A percentile compares a stretch with the other conserved stretches of the same genome.
phyloP scores from a whole-genome alignment of 1,140 invertebrate species.

The Heliconius congener region DNA sequence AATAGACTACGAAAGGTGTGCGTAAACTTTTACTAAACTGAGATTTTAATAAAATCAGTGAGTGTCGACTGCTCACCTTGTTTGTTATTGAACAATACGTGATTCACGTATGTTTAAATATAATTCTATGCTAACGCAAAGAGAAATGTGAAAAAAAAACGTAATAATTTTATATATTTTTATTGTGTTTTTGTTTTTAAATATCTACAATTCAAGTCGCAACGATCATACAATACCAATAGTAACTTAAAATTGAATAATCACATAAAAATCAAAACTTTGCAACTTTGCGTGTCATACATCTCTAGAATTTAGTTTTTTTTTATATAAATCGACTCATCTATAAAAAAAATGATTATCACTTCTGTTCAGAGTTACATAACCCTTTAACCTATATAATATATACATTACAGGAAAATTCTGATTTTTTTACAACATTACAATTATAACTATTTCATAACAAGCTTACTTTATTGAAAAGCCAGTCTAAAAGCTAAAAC shows the following conservation, averaged over 20 bases:
- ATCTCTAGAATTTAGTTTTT: slow-evolving; percentile 58
- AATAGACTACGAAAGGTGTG: not conserved
- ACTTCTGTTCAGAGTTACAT: slow-evolving; percentile 43
- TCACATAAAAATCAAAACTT: slow-evolving; percentile 66
- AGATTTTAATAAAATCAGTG: not conserved
- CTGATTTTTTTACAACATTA: slow-evolving; percentile 23
- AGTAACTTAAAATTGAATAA: slow-evolving; percentile 65
- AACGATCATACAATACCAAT: slow-evolving; percentile 59
- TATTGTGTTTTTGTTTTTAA: slow-evolving; percentile 62
- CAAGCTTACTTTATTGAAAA: slow-evolving; percentile 40
- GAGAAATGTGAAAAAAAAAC: not conserved
- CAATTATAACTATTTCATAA: slow-evolving; percentile 31
- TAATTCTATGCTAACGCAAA: not conserved
- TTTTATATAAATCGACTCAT: slow-evolving; percentile 40
- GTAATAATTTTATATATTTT: slow-evolving; percentile 60
- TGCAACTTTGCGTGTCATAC: slow-evolving; percentile 44
- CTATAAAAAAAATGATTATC: slow-evolving; percentile 42
- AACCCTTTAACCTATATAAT: slow-evolving; percentile 35
- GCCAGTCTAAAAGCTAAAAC: slow-evolving; percentile 41
- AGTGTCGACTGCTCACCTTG: not conserved
- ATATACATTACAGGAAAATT: slow-evolving; percentile 25
- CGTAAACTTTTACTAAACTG: not conserved
- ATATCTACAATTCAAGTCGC: slow-evolving; percentile 68
- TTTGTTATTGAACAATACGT: not conserved
- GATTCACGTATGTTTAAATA: not conserved